Conservation (phyloP, 1,140 invertebrate genomes). For the Teleogryllus occipitalis region DNA sequence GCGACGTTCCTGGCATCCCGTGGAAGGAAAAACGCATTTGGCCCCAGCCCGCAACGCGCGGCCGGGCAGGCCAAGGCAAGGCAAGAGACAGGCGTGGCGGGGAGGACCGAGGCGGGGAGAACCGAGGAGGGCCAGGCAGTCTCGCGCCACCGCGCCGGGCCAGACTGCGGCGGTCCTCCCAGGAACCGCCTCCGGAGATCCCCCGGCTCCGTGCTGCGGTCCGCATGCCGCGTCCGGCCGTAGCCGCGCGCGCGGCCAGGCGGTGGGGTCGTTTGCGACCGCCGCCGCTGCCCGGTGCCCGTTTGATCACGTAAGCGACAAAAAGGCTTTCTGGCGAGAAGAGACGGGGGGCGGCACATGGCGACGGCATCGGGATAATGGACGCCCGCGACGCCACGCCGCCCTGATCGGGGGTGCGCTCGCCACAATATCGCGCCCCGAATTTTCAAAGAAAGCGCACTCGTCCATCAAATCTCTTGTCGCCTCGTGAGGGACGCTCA, state of each 20-base stretch:
- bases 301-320: not conserved
- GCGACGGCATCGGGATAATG: not conserved
- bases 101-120: too few relatives aligned
- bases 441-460: not conserved
- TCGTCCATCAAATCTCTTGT: not conserved
- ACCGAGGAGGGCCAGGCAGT: too few relatives aligned
- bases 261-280: not conserved
- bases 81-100: too few relatives aligned
- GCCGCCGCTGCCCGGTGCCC: too few relatives aligned
- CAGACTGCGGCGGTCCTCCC: not conserved
- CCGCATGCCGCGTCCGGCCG: too few relatives aligned
- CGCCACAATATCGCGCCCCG: not conserved
- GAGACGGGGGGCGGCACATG: not conserved
- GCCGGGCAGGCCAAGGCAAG: too few relatives aligned
- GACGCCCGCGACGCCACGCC: too few relatives aligned
- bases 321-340: not conserved
- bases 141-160: too few relatives aligned
- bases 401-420: not conserved
- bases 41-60: too few relatives aligned
- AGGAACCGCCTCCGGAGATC: not conserved
- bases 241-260: not conserved
- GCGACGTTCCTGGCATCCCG: too few relatives aligned
- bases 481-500: not conserved
- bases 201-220: not conserved
- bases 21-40: too few relatives aligned